Conservation (phyloP, 2,888 invertebrate species). For the Didymodactylos carnosus region DNA sequence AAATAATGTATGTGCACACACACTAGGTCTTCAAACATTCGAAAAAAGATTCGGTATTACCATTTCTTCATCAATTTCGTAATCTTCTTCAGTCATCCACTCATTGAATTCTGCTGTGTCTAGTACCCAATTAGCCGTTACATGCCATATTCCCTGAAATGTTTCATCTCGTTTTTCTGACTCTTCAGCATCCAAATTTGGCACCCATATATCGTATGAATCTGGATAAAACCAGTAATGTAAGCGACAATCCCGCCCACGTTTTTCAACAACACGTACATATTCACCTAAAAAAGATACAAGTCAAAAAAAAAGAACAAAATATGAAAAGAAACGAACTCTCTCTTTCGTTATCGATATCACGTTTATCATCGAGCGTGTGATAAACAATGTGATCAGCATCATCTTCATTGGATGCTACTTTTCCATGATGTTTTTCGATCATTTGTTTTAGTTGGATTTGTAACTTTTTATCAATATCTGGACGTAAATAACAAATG, state of each 20-base stretch:
- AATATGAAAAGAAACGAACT: slow-evolving; percentile 40
- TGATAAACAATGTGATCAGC: slow-evolving; percentile 80
- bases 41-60: background rate
- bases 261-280: slow-evolving; percentile 62
- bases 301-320: background rate
- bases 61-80: slow-evolving; percentile 44
- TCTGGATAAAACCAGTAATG: slow-evolving; percentile 94
- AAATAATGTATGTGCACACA: too few relatives aligned
- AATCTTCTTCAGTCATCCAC: slow-evolving; percentile 97
- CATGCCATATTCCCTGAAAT: slow-evolving; percentile 30
- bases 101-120: slow-evolving; percentile 87
- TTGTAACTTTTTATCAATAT: slow-evolving; percentile 14
- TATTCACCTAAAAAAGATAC: slow-evolving; percentile 35
- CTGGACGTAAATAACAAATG: slow-evolving; percentile 42
- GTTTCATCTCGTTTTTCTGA: background rate
- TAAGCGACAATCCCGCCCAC: slow-evolving; percentile 59
- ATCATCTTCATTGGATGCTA: slow-evolving; percentile 60
- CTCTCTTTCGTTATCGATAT: slow-evolving; percentile 20
- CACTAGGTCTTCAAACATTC: background rate
- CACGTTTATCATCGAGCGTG: slow-evolving; percentile 29
- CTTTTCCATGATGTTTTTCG: slow-evolving; percentile 60
- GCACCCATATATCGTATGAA: slow-evolving; percentile 27
- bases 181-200: slow-evolving; percentile 3
- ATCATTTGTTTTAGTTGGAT: slow-evolving; percentile 48
- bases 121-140: slow-evolving; percentile 69